phyloP scores from a whole-genome alignment of 2,113 vertebrate species.

The Salvelinus fontinalis region DNA sequence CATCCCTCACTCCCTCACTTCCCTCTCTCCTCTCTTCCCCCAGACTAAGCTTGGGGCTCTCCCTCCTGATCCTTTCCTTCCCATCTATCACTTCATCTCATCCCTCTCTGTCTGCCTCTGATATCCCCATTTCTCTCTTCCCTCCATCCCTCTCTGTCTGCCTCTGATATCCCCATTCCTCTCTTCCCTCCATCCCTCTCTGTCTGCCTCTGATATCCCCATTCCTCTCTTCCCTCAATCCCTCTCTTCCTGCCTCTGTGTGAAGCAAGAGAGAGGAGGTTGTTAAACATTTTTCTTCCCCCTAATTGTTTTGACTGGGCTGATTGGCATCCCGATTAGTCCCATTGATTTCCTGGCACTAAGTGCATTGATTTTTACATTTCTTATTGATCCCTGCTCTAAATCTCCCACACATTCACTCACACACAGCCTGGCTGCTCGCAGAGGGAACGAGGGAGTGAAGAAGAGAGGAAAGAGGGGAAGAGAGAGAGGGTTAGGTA shows the following conservation, averaged over 20 bases:
- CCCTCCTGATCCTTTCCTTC: constrained; percentile 65
- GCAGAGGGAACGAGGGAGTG: constrained; percentile 61
- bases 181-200: constrained; percentile 22
- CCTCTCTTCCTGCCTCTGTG: constrained; percentile 36
- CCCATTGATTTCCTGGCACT: constrained; percentile 94
- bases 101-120: constrained; percentile 49
- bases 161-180: constrained; percentile 33
- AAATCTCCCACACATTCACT: constrained; percentile 79
- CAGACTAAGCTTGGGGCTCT: constrained; percentile 62
- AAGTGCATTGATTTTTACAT: constrained; percentile 97
- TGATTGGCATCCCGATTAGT: constrained; percentile 97
- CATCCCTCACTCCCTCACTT: too few species aligned
- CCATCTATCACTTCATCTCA: constrained; percentile 68
- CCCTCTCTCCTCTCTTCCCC: constrained; percentile 42
- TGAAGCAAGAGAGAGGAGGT: constrained; percentile 73
- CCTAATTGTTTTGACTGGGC: constrained; percentile 96
- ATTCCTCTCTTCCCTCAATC: constrained; percentile 6
- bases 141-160: constrained; percentile 8
- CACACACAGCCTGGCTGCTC: constrained; percentile 55
- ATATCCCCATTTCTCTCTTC: constrained; percentile 10
- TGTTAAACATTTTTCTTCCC: constrained; percentile 91
- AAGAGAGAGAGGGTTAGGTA: constrained; percentile 53
- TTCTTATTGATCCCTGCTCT: constrained; percentile 93
- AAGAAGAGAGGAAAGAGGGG: constrained; percentile 34
- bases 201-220: constrained; percentile 44